These are phyloP conservation scores for Cryptocephalus moraei DNA, from an alignment of 2,888 invertebrate genomes.

Conservation along the genomic window DNA sequence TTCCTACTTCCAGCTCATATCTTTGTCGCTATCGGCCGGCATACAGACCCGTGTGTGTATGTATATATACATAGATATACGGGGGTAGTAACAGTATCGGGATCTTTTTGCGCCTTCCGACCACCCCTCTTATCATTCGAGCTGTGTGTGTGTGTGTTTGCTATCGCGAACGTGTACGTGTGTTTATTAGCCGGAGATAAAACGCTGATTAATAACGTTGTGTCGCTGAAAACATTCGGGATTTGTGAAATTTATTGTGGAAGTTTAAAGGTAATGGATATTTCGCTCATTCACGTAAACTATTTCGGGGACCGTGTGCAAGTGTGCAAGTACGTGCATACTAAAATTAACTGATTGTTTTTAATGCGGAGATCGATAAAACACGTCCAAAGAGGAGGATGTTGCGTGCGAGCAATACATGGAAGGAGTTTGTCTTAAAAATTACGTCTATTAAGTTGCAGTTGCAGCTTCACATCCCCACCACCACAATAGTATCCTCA, in stretches of 20 bases:
- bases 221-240: slow-evolving; percentile 6
- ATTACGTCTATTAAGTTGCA: too few relatives aligned
- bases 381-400: too few relatives aligned
- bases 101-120: slow-evolving; percentile 12
- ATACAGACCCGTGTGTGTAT: slow-evolving; percentile 31
- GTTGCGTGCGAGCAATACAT: too few relatives aligned
- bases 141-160: neutral
- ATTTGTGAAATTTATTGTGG: neutral
- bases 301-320: too few relatives aligned
- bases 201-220: slow-evolving; percentile 13
- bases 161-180: slow-evolving; percentile 16
- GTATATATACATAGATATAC: slow-evolving; percentile 9
- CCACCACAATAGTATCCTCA: too few relatives aligned
- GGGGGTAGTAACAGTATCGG: slow-evolving; percentile 5
- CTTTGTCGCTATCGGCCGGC: slow-evolving; percentile 35
- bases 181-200: slow-evolving; percentile 16
- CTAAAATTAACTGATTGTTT: too few relatives aligned
- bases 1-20: slow-evolving; percentile 38
- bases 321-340: too few relatives aligned
- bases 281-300: too few relatives aligned
- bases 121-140: slow-evolving; percentile 4
- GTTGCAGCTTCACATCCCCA: too few relatives aligned
- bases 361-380: too few relatives aligned
- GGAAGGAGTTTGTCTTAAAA: too few relatives aligned
- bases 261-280: too few relatives aligned